Evolutionary conservation across 2,797 vertebrate species (phyloP), one percentile per base, ranked within the genome.

Genomic region (Syndactyla subalaris): DNA sequence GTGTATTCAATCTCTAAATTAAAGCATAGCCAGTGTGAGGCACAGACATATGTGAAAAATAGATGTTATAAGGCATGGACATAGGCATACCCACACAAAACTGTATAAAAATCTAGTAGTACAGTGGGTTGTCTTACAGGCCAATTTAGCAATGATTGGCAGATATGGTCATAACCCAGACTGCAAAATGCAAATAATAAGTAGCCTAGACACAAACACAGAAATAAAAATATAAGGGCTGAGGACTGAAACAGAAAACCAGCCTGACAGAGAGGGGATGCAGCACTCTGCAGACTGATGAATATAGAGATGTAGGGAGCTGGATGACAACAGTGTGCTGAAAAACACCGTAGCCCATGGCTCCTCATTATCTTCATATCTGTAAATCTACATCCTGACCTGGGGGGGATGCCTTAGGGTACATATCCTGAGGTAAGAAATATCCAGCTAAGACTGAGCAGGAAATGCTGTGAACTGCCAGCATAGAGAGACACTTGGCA

Each of bases 321-420:
- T 2, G 14, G 26, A 45, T 94, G 85, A 94, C 78, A 97, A 87
- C 34, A 76, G 17, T 1, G 1, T 85, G 46, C 68, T 59, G 81
- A 85, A 94, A 95, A 92, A 74, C 55, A 57, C 43, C 0, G 0
- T 73, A 87, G 77, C 83, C 84, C 80, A 49, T 95, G 71, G 80
- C 86, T 95, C 88, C 92, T 95, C 86, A 93, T 97, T 96, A 94
- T 88, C 77, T 38, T 86, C 14, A 1, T 93, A 51, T 52, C 59
- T 90, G 46, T 90, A 87, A 82, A 62, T 95, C 67, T 90, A 66
- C 67, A 78, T 92, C 45, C 34, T 92, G 74, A 85, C 67, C 89
- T 76, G 39, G 21, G 29, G 49, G 73, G 51, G 29, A 76, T 95
- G 95, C 93, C 92, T 96, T 89, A 92, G 86, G 85, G 55, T 95